These are phyloP conservation scores for Neodiprion fabricii DNA, from an alignment of 1,140 invertebrate species.

Conservation along the genomic window DNA sequence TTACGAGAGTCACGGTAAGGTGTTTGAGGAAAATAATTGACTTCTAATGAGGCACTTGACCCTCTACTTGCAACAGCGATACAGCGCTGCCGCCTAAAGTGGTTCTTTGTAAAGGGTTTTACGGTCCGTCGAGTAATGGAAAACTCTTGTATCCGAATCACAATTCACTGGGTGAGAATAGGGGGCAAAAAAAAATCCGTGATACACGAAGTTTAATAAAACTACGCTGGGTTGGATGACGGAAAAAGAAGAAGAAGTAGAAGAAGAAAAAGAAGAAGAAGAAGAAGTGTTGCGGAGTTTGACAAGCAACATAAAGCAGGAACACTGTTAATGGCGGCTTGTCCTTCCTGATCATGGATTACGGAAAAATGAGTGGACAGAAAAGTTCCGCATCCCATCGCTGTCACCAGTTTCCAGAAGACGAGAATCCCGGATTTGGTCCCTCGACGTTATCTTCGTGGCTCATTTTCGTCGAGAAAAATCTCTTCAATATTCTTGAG, in stretches of 20 bases:
- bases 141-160: background rate
- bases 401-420: background rate
- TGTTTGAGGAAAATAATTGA: background rate
- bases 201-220: background rate
- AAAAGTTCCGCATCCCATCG: background rate
- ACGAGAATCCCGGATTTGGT: background rate
- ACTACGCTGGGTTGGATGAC: background rate
- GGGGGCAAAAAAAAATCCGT: no score
- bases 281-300: no score
- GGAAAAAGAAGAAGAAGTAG: background rate
- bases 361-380: background rate
- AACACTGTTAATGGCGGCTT: no score
- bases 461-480: background rate
- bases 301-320: no score
- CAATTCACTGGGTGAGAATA: no score
- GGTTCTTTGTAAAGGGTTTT: background rate
- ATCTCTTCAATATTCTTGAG: no score
- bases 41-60: slow-evolving; percentile 7
- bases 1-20: no score
- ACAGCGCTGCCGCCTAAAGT: background rate
- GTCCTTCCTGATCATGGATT: no score
- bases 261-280: background rate
- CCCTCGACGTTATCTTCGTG: background rate
- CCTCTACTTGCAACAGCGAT: background rate
- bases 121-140: slow-evolving; percentile 6